phyloP scores from a whole-genome alignment of 92 coral and sea anemone species.

The Phymanthus crucifer region DNA sequence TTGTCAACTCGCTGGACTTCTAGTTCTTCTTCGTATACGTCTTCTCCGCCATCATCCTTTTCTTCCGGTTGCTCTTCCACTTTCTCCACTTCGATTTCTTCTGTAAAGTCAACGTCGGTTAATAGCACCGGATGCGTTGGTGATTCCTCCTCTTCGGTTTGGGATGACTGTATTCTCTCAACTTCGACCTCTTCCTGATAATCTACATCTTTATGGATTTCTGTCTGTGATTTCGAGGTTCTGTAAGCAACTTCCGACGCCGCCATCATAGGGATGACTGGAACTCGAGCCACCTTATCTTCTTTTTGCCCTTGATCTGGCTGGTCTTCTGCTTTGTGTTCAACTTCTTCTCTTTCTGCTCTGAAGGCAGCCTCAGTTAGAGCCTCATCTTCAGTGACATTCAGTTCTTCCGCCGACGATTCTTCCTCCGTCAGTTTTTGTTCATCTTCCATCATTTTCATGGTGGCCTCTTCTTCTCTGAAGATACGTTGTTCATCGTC shows the following conservation, averaged over 20 bases:
- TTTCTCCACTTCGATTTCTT: constrained; percentile 39
- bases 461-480: constrained; percentile 45
- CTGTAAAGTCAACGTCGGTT: constrained; percentile 4
- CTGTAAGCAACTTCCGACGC: neutral
- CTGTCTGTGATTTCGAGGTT: neutral
- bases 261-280: neutral
- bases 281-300: constrained; percentile 18
- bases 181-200: constrained; percentile 56
- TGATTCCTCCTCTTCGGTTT: constrained; percentile 1
- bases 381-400: constrained; percentile 64
- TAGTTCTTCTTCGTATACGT: constrained; percentile 35
- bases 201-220: constrained; percentile 5
- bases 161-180: constrained; percentile 24
- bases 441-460: constrained; percentile 55
- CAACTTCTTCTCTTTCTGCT: constrained; percentile 31
- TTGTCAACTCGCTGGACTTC: constrained; percentile 33
- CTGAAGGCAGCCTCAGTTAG: constrained; percentile 66
- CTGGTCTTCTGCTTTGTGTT: constrained; percentile 15
- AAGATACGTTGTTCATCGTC: constrained; percentile 31
- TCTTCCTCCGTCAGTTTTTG: constrained; percentile 43
- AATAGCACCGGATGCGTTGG: constrained; percentile 3
- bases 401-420: constrained; percentile 52
- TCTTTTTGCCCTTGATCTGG: constrained; percentile 14
- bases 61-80: constrained; percentile 37
- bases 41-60: constrained; percentile 4